Percentiles rank a stretch among this genome's conserved stretches.
These are phyloP conservation scores for Lochmaea capreae DNA, from an alignment of 2,888 invertebrate genomes.

Conservation along the genomic window DNA sequence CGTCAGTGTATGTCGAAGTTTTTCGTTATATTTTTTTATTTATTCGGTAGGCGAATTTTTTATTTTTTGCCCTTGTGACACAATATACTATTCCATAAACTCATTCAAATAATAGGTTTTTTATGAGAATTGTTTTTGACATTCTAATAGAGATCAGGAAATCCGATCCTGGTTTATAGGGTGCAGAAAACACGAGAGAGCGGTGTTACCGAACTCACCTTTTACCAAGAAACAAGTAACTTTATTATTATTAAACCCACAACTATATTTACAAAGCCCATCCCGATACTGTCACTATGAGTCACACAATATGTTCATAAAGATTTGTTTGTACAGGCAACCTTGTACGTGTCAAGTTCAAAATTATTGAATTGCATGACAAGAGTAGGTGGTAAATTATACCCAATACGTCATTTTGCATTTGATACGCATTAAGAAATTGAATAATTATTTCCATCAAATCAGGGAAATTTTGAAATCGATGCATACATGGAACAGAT, in stretches of 20 bases:
- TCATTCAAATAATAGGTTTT: too few relatives aligned
- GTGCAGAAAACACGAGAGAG: slow-evolving; percentile 4
- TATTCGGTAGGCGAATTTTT: too few relatives aligned
- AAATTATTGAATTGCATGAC: slow-evolving; percentile 29
- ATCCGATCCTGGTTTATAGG: background rate
- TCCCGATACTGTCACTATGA: slow-evolving; percentile 10
- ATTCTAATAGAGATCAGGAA: background rate
- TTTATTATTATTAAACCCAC: slow-evolving; percentile 14
- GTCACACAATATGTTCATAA: slow-evolving; percentile 21
- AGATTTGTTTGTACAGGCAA: slow-evolving; percentile 20
- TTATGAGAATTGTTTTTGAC: too few relatives aligned
- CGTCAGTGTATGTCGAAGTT: too few relatives aligned
- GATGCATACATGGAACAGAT: background rate
- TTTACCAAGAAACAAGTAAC: slow-evolving; percentile 5
- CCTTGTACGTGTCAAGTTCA: slow-evolving; percentile 27
- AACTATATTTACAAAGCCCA: slow-evolving; percentile 7
- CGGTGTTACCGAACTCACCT: slow-evolving; percentile 6
- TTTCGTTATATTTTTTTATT: too few relatives aligned
- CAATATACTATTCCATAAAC: too few relatives aligned
- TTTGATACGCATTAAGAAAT: slow-evolving; percentile 26
- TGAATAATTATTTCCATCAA: slow-evolving; percentile 17
- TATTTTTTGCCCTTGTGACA: too few relatives aligned
- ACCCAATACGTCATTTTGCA: slow-evolving; percentile 8
- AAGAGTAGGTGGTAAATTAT: slow-evolving; percentile 30
- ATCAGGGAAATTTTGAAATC: slow-evolving; percentile 21